Conservation (phyloP, 1,140 invertebrate genomes). For the Pararge aegeria region DNA sequence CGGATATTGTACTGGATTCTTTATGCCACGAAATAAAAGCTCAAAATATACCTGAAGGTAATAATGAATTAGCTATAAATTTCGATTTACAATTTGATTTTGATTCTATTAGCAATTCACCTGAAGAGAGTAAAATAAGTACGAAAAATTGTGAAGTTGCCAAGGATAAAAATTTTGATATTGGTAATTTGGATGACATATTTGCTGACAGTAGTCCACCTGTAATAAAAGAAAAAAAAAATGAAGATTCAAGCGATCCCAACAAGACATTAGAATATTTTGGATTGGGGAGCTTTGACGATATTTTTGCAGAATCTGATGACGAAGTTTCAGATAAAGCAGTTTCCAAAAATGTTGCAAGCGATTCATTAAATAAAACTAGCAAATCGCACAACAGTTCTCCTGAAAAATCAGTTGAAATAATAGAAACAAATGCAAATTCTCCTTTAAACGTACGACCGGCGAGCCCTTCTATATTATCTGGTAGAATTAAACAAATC, state of each 20-base stretch:
- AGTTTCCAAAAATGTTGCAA: neutral
- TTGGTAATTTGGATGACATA: slow-evolving; percentile 69
- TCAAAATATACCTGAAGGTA: slow-evolving; percentile 7
- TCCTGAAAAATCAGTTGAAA: neutral
- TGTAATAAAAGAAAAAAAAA: slow-evolving; percentile 24
- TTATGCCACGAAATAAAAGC: slow-evolving; percentile 4
- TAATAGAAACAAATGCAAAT: neutral
- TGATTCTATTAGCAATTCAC: slow-evolving; percentile 28
- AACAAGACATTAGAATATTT: slow-evolving; percentile 62
- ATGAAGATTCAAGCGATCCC: slow-evolving; percentile 26
- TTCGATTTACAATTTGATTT: slow-evolving; percentile 49
- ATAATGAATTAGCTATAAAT: slow-evolving; percentile 23
- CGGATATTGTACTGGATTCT: slow-evolving; percentile 5
- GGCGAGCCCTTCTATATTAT: slow-evolving; percentile 62
- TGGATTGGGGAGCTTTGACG: slow-evolving; percentile 66
- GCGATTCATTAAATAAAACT: neutral
- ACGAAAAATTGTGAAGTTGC: slow-evolving; percentile 1
- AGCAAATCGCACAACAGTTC: neutral
- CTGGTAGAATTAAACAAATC: slow-evolving; percentile 37
- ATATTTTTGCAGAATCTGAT: slow-evolving; percentile 67
- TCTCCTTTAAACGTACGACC: neutral
- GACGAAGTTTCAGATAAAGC: slow-evolving; percentile 32
- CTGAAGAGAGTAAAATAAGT: slow-evolving; percentile 21
- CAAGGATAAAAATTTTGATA: slow-evolving; percentile 48
- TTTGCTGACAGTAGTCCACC: slow-evolving; percentile 52